Percentiles rank a stretch among this genome's conserved stretches.
These are phyloP conservation scores for Agonopterix alstromeriana DNA, from an alignment of 2,888 invertebrate species.

Conservation along the genomic window DNA sequence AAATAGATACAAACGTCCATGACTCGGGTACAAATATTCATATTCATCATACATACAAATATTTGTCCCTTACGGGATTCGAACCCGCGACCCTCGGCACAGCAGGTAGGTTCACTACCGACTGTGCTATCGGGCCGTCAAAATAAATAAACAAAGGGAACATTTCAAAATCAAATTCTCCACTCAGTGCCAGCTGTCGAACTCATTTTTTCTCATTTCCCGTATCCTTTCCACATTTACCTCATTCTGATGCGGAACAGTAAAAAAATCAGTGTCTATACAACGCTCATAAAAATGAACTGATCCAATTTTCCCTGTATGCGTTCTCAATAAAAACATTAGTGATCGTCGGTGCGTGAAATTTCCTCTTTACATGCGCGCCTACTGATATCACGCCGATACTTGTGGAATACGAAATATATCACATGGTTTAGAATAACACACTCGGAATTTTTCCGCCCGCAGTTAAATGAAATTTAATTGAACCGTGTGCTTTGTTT, in stretches of 20 bases:
- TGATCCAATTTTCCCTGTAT: slow-evolving; percentile 33
- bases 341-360: slow-evolving; percentile 36
- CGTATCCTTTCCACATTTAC: slow-evolving; percentile 10
- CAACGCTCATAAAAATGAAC: slow-evolving; percentile 32
- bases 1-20: no score
- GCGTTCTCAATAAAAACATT: slow-evolving; percentile 45
- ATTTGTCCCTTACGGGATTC: no score
- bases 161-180: background rate
- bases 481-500: no score
- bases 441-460: no score
- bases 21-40: no score
- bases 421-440: no score
- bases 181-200: slow-evolving; percentile 6
- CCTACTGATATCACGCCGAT: slow-evolving; percentile 6
- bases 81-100: no score
- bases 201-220: slow-evolving; percentile 2
- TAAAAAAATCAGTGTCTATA: slow-evolving; percentile 32
- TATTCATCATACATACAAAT: no score
- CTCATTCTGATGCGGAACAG: slow-evolving; percentile 14
- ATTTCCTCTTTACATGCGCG: slow-evolving; percentile 35
- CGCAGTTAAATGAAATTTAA: no score
- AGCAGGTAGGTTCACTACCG: no score
- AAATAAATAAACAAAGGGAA: background rate
- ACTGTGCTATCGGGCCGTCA: no score
- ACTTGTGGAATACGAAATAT: no score